Conservation (phyloP, 2,888 invertebrate genomes). For the Pseudeuparius sepicola region DNA sequence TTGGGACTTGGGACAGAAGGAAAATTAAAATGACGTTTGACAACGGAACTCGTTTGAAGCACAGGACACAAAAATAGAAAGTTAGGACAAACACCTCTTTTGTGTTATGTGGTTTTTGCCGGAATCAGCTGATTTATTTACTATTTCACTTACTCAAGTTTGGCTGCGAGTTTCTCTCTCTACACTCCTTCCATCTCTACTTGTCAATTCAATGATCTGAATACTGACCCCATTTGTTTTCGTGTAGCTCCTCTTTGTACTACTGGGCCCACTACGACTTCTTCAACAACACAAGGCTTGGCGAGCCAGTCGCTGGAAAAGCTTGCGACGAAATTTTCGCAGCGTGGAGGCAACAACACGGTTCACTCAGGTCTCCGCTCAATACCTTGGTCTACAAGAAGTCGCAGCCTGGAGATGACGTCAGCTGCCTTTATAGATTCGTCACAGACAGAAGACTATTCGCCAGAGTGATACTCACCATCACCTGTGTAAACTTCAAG, state of each 20-base stretch:
- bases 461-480: constrained; percentile 69
- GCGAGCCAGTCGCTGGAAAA: constrained; percentile 70
- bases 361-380: constrained; percentile 69
- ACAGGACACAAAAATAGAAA: no score
- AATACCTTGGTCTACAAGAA: constrained; percentile 82
- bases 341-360: constrained; percentile 70
- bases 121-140: no score
- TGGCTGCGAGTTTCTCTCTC: no score
- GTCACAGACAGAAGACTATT: constrained; percentile 73
- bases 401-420: constrained; percentile 59
- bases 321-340: constrained; percentile 82
- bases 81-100: no score
- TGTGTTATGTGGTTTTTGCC: no score
- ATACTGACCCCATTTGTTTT: background rate
- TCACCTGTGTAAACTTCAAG: constrained; percentile 73
- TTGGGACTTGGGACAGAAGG: no score
- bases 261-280: constrained; percentile 94
- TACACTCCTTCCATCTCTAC: no score
- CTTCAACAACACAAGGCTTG: constrained; percentile 82
- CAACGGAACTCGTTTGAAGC: no score
- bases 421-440: constrained; percentile 74
- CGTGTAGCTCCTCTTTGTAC: constrained; percentile 71
- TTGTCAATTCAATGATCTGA: no score
- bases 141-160: no score
- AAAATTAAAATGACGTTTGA: no score